Evolutionary conservation across 1,140 invertebrate species (phyloP), one percentile per base, ranked within the genome.

Genomic region (Episyrphus balteatus): DNA sequence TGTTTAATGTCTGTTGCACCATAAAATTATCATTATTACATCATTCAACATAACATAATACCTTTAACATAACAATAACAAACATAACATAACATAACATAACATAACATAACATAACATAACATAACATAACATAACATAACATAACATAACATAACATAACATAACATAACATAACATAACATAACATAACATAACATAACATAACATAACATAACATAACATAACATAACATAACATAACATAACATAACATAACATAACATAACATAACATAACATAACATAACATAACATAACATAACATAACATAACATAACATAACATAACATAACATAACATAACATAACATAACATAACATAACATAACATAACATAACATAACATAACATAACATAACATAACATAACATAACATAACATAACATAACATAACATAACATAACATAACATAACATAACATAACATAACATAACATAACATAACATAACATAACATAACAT

Each of bases 41-140:
- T 40, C 8, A 40, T 14, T 9, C 14, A 40, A 40, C 39, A 40
- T 40, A 40, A 40, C 39, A 40, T 40, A 40, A 40, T 14, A 40
- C n/a, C n/a, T n/a, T n/a, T 40, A 40, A 40, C 39, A 40, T 40
- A 40, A 40, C 39, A 40, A 9, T 9, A 40, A 11, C 9, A 40
- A 40, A 40, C 39, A 40, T 40, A 40, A 40, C 39, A 40, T 40
- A 40, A 40, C 39, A 40, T 40, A 40, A 40, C 39, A 40, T 40
- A 40, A 40, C 39, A 40, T 40, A 40, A 40, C 39, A 40, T 40
- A 40, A 40, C 39, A 40, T 40, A 40, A 40, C 39, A 40, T 40
- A 40, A 40, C 39, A 40, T 40, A 40, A 40, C 39, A 40, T 40
- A 40, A 40, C 39, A 40, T 40, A 40, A 40, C 39, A 40, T 40